A percentile compares a stretch with the other conserved stretches of the same genome.
These are phyloP conservation scores for rat (Rattus norvegicus) DNA, from an alignment of 2,113 vertebrate genomes.

Conservation along the genomic window GRCr8 NC_086020.1:32212001-32212500, in stretches of 20 bases:
- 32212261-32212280: not conserved
- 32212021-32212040: too few species aligned
- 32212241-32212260: not conserved
- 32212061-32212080: not conserved
- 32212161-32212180: not conserved
- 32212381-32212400: not conserved
- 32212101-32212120: constrained; percentile 31
- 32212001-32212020: too few species aligned
- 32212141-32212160: constrained; percentile 14
- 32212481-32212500: not conserved
- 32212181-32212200: constrained; percentile 1
- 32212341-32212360: not conserved
- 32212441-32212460: not conserved
- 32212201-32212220: not conserved
- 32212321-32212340: not conserved
- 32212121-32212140: constrained; percentile 16
- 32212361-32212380: not conserved
- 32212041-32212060: too few species aligned
- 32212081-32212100: not conserved
- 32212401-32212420: not conserved
- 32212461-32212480: not conserved
- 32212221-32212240: too few species aligned
- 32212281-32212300: not conserved
- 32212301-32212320: not conserved
- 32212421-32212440: not conserved